Evolutionary conservation across 2,888 invertebrate genomes (phyloP), one percentile per base, ranked within the genome.

Genomic region (Clostera curtula): DNA sequence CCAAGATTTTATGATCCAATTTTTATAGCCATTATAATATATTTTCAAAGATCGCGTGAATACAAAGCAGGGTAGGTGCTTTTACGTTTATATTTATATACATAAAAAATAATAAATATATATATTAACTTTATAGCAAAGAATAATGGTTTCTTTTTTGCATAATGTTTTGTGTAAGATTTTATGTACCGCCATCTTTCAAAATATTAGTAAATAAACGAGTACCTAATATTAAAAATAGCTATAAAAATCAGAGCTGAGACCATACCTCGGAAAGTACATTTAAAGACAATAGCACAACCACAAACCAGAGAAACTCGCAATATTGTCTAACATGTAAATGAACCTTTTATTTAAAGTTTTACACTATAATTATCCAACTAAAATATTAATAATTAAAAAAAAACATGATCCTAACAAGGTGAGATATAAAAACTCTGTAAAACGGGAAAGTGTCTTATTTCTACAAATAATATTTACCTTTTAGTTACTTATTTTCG

Each of bases 231-330:
- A 13, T n/a, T 16, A 27, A 26, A 21, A 18, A 17, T 27, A 17
- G n/a, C 25, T 9, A 13, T 30, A 25, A 37, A 34, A 48, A 49
- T 39, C 49, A 48, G 36, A 37, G 29, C 39, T 41, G 36, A 41
- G 29, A 36, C 32, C 38, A 31, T 34, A 48, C 31, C 45, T 48
- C 25, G 37, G 49, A 40, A 27, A 45, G 42, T 41, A 46, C 43
- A 56, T 56, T 61, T 56, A 55, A 8, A 51, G 45, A 49, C 49
- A 61, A 79, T 75, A 77, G 80, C 82, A 82, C 83, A 77, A 75
- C 76, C 75, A 72, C 48, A 64, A 47, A 74, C 76, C 76, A 79
- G 56, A 71, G 64, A 80, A 77, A 77, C 71, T 69, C 74, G 65
- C 70, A 72, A 70, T 73, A 56, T 64, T 55, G 58, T 64, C 73